phyloP scores from a whole-genome alignment of 92 coral and sea anemone species.

The Blastomussa wellsi region DNA sequence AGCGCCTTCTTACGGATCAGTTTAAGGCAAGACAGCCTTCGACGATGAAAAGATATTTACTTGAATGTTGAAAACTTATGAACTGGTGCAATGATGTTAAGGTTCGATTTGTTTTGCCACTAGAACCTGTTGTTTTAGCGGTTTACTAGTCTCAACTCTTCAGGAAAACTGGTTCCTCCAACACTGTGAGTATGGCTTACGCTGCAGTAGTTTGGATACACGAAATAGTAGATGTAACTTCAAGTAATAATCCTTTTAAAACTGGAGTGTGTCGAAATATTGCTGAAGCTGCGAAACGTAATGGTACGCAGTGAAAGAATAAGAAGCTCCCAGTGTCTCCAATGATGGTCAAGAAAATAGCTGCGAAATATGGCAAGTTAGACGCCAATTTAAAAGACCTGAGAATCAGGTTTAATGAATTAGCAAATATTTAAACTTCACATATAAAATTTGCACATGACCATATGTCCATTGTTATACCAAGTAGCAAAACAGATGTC shows the following conservation, averaged over 20 bases:
- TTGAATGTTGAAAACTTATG: conserved; percentile 15
- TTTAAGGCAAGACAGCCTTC: conserved; percentile 5
- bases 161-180: conserved; percentile 16
- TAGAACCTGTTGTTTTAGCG: conserved; percentile 29
- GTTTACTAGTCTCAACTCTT: background rate
- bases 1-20: conserved; percentile 2
- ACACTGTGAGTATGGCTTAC: conserved; percentile 1
- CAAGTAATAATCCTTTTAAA: conserved; percentile 25
- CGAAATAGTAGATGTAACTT: conserved; percentile 4
- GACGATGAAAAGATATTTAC: conserved; percentile 20
- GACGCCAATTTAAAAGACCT: conserved; percentile 24
- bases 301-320: conserved; percentile 24
- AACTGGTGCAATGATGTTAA: conserved; percentile 4
- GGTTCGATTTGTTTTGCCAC: conserved; percentile 9
- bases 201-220: background rate
- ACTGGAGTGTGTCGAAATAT: conserved; percentile 33
- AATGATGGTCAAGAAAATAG: conserved; percentile 43
- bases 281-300: conserved; percentile 39
- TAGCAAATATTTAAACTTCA: conserved; percentile 4
- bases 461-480: conserved; percentile 19
- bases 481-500: conserved; percentile 19
- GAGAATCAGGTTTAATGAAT: conserved; percentile 28
- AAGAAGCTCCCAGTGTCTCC: conserved; percentile 47
- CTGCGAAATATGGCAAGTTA: conserved; percentile 17
- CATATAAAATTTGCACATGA: conserved; percentile 7